phyloP scores from a whole-genome alignment of 2,888 invertebrate species.

The Heliconius sara region DNA sequence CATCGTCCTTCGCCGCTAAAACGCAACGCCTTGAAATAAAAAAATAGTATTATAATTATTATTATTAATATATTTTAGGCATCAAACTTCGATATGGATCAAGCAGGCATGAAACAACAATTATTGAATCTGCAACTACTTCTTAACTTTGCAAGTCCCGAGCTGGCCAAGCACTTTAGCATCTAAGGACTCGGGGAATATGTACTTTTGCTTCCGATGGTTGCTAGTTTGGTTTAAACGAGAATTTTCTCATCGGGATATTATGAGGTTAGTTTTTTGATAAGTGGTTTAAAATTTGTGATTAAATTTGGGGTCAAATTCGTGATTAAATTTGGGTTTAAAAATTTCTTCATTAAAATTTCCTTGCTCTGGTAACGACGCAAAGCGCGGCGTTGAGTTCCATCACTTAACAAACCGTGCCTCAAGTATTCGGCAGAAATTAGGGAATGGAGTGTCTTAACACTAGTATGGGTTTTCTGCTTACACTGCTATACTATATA shows the following conservation, averaged over 20 bases:
- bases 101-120: conserved; percentile 97
- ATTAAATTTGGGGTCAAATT: too few species aligned
- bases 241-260: conserved; percentile 94
- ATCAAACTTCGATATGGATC: conserved; percentile 98
- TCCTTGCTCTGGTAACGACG: background rate
- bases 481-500: background rate
- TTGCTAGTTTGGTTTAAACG: conserved; percentile 97
- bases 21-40: too few species aligned
- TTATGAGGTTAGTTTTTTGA: conserved; percentile 84
- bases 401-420: background rate
- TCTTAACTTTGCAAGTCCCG: conserved; percentile 91
- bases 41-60: background rate
- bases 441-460: background rate
- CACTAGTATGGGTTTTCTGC: background rate
- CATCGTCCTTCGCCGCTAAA: too few species aligned
- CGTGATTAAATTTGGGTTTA: too few species aligned
- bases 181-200: conserved; percentile 93
- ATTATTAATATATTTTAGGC: conserved; percentile 75
- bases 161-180: conserved; percentile 93
- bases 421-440: too few species aligned
- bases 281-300: too few species aligned
- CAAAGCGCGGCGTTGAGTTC: background rate
- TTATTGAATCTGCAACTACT: conserved; percentile 92
- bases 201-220: conserved; percentile 99
- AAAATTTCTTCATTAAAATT: too few species aligned